These are phyloP conservation scores for Malacosoma neustria DNA, from an alignment of 2,888 invertebrate genomes.

Conservation along the genomic window DNA sequence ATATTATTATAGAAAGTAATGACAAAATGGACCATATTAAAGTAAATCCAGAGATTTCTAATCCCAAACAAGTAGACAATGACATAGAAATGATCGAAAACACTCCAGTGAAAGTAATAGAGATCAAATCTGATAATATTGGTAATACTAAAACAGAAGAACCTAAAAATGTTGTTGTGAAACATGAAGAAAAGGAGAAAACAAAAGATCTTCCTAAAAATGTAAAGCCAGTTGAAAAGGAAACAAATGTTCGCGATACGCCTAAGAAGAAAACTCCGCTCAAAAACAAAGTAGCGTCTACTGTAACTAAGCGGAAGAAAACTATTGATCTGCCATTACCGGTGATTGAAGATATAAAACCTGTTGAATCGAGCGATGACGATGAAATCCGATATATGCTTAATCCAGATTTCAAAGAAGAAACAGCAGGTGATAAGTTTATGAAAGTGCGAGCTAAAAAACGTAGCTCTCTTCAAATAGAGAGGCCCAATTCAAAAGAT, in stretches of 20 bases:
- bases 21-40: constrained; percentile 4
- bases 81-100: constrained; percentile 8
- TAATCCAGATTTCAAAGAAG: constrained; percentile 47
- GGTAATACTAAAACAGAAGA: constrained; percentile 11
- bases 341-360: constrained; percentile 18
- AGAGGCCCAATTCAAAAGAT: constrained; percentile 54
- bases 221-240: constrained; percentile 19
- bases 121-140: constrained; percentile 5
- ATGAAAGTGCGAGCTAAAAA: constrained; percentile 53
- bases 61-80: constrained; percentile 10
- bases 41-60: constrained; percentile 1
- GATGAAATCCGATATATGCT: constrained; percentile 63
- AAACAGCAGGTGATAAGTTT: constrained; percentile 40
- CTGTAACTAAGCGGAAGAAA: constrained; percentile 39
- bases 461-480: constrained; percentile 55
- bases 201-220: constrained; percentile 23
- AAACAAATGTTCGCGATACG: constrained; percentile 19
- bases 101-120: constrained; percentile 9
- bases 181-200: constrained; percentile 22
- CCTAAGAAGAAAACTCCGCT: constrained; percentile 37
- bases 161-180: constrained; percentile 10
- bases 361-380: constrained; percentile 45
- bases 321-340: constrained; percentile 16
- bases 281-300: constrained; percentile 29
- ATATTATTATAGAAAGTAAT: constrained; percentile 6